Evolutionary conservation across 2,797 vertebrate genomes (phyloP), one percentile per base, ranked within the genome.

Genomic region (Megalops cyprinoides): DNA sequence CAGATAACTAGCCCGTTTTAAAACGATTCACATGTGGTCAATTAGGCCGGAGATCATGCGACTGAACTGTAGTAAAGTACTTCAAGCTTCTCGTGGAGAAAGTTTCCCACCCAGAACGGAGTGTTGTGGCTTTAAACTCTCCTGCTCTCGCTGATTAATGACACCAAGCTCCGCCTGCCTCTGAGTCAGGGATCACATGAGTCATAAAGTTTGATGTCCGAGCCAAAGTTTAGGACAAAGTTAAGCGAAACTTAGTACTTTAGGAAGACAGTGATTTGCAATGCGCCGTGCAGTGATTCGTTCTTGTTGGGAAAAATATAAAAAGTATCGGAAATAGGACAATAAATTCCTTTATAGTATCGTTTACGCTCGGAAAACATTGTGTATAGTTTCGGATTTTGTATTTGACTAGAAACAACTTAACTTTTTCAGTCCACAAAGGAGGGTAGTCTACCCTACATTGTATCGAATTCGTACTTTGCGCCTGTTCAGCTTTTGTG

Each of bases 141-240:
- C 87, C 81, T 56, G 83, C 89, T 15, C 39, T 42, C 31, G 88
- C 92, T 88, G 88, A 82, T 88, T 88, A 86, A 79, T 87, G 85
- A 75, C 37, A 46, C 65, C 55, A 83, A 78, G 89, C 88, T 39
- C 93, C 93, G 88, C 93, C 93, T 6, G 87, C 62, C 69, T 83
- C 37, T 87, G 83, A 84, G 86, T 89, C 89, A 89, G 85, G 79
- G 90, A 83, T 92, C 91, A 93, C 92, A 90, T 93, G 94, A 93
- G 92, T 94, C 92, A 91, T 91, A 92, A 93, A 83, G 93, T 94
- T 94, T 93, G 89, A 93, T 87, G 92, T 94, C 93, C 94, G 92
- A 92, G 92, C 93, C 93, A 91, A 94, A 94, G 90, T 95, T 94
- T 90, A 89, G 91, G 89, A 84, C 85, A 84, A 90, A 94, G 90